Evolutionary conservation across 1,140 invertebrate genomes (phyloP), one percentile per base, ranked within the genome.

Genomic region (Macrocentrus cingulum): DNA sequence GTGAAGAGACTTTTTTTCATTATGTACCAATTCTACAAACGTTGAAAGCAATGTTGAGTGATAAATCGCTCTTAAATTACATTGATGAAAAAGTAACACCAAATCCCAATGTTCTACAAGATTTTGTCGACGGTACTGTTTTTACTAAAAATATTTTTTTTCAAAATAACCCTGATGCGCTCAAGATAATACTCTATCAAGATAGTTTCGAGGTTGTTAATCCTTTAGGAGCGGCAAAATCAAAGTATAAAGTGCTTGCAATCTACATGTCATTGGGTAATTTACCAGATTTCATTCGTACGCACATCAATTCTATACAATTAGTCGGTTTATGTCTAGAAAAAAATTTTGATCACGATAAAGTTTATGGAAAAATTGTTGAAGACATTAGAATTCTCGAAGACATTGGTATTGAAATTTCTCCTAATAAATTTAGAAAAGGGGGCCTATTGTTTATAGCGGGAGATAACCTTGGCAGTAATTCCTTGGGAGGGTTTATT

Each of bases 131-230:
- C 65, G 70, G 71, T 5, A 46, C 6, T 16, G 58, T 59, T 20
- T 74, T 52, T 48, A 67, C 66, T 55, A 58, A 64, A 8, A 70
- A 71, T 57, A 19, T 16, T 32, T 70, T 69, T 66, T 73, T 72
- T 55, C 18, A 62, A 52, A 15, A 70, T 6, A 67, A 72, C 63
- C 37, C 52, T 7, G 34, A 63, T 49, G 61, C 63, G 0, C 13
- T 73, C 8, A 56, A 65, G 61, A 36, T 75, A n/a, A 72, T 72
- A 34, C 59, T 77, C 42, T 77, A 66, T 60, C 68, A 76, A 66
- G 69, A 72, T 56, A 39, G 44, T 7, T 72, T 75, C 62, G 72
- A 77, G 62, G 34, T 72, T 20, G 73, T 69, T 11, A 75, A 77
- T 60, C 72, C 68, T 3, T 58, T 75, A 67, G 73, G 11, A 42